phyloP scores from a whole-genome alignment of 2,888 invertebrate species.

The Xestobium rufovillosum region DNA sequence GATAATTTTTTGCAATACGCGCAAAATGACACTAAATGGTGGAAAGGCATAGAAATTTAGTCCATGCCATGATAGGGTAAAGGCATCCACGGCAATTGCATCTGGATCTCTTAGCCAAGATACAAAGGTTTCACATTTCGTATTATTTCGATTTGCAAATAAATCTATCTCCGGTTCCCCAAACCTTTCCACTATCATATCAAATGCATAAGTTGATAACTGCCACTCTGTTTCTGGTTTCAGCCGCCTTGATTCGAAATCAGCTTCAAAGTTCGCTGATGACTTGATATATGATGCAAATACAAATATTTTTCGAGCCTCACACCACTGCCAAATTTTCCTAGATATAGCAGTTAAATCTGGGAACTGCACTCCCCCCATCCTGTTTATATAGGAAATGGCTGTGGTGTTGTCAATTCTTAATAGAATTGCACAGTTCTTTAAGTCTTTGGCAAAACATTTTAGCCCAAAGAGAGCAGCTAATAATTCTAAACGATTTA shows the following conservation, averaged over 20 bases:
- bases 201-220: no score
- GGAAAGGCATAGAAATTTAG: constrained; percentile 10
- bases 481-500: constrained; percentile 21
- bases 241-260: neutral
- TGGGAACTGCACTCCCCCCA: no score
- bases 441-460: constrained; percentile 16
- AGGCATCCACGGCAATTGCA: no score
- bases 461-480: constrained; percentile 20
- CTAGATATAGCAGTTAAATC: constrained; percentile 18
- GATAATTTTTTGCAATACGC: no score
- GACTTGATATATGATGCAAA: constrained; percentile 7
- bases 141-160: no score
- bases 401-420: constrained; percentile 18
- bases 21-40: no score
- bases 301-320: constrained; percentile 2
- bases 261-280: constrained; percentile 5
- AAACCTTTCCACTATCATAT: neutral
- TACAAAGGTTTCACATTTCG: no score
- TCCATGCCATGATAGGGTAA: no score
- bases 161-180: constrained; percentile 6
- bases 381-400: no score
- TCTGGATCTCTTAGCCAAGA: no score
- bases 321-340: constrained; percentile 22
- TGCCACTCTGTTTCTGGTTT: neutral
- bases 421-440: constrained; percentile 16